Evolutionary conservation across 2,797 vertebrate species (phyloP), one percentile per base, ranked within the genome.

Genomic region (Crocidura indochinensis): DNA sequence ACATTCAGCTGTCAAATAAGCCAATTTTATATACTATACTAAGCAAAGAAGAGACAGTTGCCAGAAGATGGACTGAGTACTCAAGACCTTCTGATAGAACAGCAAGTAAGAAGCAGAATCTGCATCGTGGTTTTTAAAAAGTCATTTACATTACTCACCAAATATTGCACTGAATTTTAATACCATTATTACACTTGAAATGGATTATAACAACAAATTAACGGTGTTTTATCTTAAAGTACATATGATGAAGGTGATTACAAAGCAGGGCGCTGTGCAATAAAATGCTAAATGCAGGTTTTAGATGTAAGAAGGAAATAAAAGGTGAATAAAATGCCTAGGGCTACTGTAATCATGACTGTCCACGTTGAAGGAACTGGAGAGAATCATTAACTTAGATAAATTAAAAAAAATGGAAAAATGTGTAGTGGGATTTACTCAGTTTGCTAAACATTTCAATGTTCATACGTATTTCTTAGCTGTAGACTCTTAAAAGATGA

Each of bases 11-110:
- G 91, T 89, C 91, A 69, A 82, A 84, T 68, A 10, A 47, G 14
- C 49, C 1, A n/a, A 12, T 91, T 91, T 89, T 90, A 79, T 92
- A 88, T 89, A 91, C 92, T 87, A 17, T 79, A 19, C 7, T 27
- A 29, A 38, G 26, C 77, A 81, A 51, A 79, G 20, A 74, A 26
- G 24, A 81, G 1, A 2, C 8, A 5, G 22, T 85, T 90, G 27
- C 76, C 91, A 85, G 19, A 84, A 91, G 67, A 91, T 22, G 72
- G 72, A 69, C 73, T 46, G 31, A 64, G 64, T 89, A 44, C 26
- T 73, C 71, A 53, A 68, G 74, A 77, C 53, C 56, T 81, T 62
- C 47, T 76, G 60, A 84, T 76, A 82, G 46, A 92, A 29, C 22
- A 10, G 73, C 31, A 67, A 38, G 88, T 65, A 84, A 31, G 44